These are phyloP conservation scores for Dryococelus australis DNA, from an alignment of 2,888 invertebrate genomes.

Conservation along the genomic window DNA sequence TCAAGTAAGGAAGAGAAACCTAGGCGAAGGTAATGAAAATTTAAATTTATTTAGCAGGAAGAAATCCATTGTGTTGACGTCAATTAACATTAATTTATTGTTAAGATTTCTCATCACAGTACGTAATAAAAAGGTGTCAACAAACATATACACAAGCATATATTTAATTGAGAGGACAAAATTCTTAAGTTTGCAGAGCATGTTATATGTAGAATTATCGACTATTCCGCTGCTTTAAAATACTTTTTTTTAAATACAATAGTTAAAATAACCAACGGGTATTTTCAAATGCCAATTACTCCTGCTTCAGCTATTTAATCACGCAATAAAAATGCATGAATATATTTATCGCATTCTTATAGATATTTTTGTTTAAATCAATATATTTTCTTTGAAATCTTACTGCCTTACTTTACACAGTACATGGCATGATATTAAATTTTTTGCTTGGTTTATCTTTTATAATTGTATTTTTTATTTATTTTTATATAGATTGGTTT, in stretches of 20 bases:
- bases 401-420: neutral
- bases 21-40: conserved; percentile 47
- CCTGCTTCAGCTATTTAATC: neutral
- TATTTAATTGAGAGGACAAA: too few species aligned
- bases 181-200: too few species aligned
- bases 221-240: neutral
- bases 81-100: neutral
- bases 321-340: neutral
- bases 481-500: neutral
- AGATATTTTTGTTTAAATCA: neutral
- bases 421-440: neutral
- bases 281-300: neutral
- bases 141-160: too few species aligned
- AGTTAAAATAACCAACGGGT: neutral
- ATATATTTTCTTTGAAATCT: neutral
- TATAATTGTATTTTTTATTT: neutral
- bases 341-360: neutral
- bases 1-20: conserved; percentile 52
- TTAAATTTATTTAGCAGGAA: neutral
- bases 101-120: neutral
- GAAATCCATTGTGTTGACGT: neutral
- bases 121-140: too few species aligned
- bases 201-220: too few species aligned
- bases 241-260: neutral
- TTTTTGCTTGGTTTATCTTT: neutral